Evolutionary conservation across 2,888 invertebrate species (phyloP).

Genomic region (Hofmannophila pseudospretella): DNA sequence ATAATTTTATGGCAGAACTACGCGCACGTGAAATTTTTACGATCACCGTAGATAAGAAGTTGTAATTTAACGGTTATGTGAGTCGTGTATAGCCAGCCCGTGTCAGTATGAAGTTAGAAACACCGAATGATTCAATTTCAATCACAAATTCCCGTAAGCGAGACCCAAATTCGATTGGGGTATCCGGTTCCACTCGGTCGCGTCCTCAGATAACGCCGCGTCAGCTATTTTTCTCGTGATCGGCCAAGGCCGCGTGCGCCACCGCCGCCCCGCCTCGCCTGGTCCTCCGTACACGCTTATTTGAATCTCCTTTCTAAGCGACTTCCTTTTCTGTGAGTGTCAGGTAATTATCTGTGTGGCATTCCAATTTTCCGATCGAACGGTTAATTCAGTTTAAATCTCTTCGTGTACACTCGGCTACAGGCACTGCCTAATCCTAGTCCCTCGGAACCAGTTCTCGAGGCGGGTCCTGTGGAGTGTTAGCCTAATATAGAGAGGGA

Average conservation of each 20-base stretch:
- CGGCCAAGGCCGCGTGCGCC: conserved; percentile 29
- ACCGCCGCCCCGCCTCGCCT: conserved; percentile 43
- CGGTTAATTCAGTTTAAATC: conserved; percentile 78
- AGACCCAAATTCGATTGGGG: conserved; percentile 49
- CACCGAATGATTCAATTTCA: conserved; percentile 17
- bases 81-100: no score
- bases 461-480: conserved; percentile 26
- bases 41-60: no score
- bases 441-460: conserved; percentile 53
- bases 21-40: neutral
- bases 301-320: conserved; percentile 71
- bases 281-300: conserved; percentile 69
- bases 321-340: conserved; percentile 77
- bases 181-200: conserved; percentile 54
- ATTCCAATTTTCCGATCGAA: conserved; percentile 78
- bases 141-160: conserved; percentile 32
- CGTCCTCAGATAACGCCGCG: conserved; percentile 45
- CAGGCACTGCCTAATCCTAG: conserved; percentile 69
- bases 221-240: conserved; percentile 58
- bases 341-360: conserved; percentile 79
- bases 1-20: neutral
- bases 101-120: no score
- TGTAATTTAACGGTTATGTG: no score
- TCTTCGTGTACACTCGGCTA: conserved; percentile 67
- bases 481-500: conserved; percentile 36